phyloP scores from a whole-genome alignment of 2,113 vertebrate genomes.

The Anthoscopus minutus region DNA sequence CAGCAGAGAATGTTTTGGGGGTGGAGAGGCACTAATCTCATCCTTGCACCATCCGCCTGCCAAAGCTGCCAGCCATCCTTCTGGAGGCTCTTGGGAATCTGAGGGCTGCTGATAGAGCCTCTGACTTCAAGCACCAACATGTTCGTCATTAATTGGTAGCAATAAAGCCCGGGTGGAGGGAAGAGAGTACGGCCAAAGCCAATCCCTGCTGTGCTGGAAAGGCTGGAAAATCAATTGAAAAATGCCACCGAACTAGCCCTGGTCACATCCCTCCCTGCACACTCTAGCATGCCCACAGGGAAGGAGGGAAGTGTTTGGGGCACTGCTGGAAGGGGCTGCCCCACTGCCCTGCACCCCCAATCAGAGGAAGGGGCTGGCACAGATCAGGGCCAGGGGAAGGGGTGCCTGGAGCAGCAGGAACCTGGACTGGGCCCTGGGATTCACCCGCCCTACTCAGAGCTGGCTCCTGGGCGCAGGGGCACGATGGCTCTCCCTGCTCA shows the following conservation, averaged over 20 bases:
- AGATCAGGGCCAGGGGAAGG: background rate
- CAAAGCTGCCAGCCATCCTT: background rate
- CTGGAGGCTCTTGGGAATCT: background rate
- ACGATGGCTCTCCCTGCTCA: rapidly evolving
- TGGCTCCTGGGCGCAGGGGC: background rate
- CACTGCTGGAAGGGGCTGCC: background rate
- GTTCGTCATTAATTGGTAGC: background rate
- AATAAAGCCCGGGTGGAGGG: background rate
- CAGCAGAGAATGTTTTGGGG: background rate
- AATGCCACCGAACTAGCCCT: background rate
- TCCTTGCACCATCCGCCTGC: no score
- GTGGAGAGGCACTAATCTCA: rapidly evolving
- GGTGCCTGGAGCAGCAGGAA: background rate
- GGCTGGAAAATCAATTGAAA: background rate
- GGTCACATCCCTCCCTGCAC: background rate
- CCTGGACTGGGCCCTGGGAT: background rate
- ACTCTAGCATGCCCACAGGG: background rate
- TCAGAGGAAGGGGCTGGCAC: background rate
- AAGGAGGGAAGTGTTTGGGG: background rate
- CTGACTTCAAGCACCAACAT: background rate
- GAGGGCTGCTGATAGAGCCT: background rate
- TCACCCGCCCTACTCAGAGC: background rate
- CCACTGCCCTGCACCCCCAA: rapidly evolving
- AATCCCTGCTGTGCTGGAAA: background rate
- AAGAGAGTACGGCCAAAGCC: background rate